Evolutionary conservation across 1,140 invertebrate genomes (phyloP), one percentile per base, ranked within the genome.

Genomic region (Drosophila azteca): DNA sequence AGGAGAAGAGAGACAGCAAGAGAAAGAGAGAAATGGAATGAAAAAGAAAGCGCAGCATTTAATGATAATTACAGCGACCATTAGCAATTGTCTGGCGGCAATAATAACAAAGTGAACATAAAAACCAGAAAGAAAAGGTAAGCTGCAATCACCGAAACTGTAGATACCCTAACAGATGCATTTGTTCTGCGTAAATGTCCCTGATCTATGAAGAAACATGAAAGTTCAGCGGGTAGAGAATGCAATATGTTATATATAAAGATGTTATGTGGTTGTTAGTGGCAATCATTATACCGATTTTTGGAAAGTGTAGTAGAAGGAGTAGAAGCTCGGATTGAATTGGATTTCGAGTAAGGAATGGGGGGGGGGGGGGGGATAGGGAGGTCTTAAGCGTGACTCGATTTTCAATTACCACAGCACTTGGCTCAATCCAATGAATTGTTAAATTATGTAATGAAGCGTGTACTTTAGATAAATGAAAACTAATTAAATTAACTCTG

Each of bases 401-500:
- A 61, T 80, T 80, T 81, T 80, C 77, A 80, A 80, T 81, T 80
- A 80, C 77, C 67, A 63, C 49, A 64, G 44, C 46, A 48, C 66
- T 62, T 64, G 77, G 64, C 62, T 80, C 74, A 82, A 73, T 81
- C 79, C 66, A 81, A 81, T 81, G 79, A 81, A 82, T 81, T 82
- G 79, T 81, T 81, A 81, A 81, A 81, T 81, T 81, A 82, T 82
- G 79, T 81, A 81, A 81, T 82, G 79, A 81, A 81, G 68, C 79
- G 79, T 81, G 79, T 81, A 82, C 79, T 82, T 73, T 82, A 81
- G 79, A 81, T 82, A 81, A 81, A 81, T 81, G 79, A 81, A 82
- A 81, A 81, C 79, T 81, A 81, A 81, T 81, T 81, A 81, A 81
- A 82, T 81, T 81, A 73, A 77, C 59, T 82, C 62, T 62, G 26